Evolutionary conservation across 2,797 vertebrate genomes (phyloP), one percentile per base, ranked within the genome.

Genomic region (Diglossa cyanea): DNA sequence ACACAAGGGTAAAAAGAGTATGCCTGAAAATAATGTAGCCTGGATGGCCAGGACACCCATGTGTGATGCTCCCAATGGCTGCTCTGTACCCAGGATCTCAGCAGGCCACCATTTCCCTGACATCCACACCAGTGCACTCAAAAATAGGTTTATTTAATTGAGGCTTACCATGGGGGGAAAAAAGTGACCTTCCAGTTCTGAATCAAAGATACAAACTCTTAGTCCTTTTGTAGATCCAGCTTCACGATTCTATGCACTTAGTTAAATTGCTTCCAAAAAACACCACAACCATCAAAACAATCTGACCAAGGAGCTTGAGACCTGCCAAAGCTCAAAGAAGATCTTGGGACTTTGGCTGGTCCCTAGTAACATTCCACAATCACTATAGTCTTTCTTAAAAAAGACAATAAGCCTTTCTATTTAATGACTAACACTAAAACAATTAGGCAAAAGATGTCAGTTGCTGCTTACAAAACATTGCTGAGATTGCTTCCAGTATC

Each of bases 311-410:
- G 16, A 88, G 31, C 47, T 5, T 31, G 74, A 84, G 62, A 84
- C 25, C 62, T 88, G 82, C 11, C 77, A 93, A 92, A 76, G 47
- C 78, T 20, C 71, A 58, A 76, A 71, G 75, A 66, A 72, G 84
- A 89, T 3, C 30, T 17, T 67, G 37, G 13, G 23, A 51, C 45
- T 72, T 74, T 85, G 72, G 50, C 68, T 80, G 63, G 62, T 81
- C 47, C 79, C 91, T 57, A 65, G 20, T 45, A 67, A 73, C 65
- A 66, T 71, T n/a, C 48, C 57, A 58, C 6, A 3, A 87, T 79
- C 82, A 67, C 35, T 68, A 45, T 63, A 55, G 87, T 91, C 77
- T 95, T 96, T 91, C 76, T 95, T 91, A 33, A 95, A 89, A 86
- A 75, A 84, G 57, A 93, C 68, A 94, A 17, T 67, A 70, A 91